Evolutionary conservation across 2,888 invertebrate species (phyloP).

Genomic region (Eutolmus rufibarbis): DNA sequence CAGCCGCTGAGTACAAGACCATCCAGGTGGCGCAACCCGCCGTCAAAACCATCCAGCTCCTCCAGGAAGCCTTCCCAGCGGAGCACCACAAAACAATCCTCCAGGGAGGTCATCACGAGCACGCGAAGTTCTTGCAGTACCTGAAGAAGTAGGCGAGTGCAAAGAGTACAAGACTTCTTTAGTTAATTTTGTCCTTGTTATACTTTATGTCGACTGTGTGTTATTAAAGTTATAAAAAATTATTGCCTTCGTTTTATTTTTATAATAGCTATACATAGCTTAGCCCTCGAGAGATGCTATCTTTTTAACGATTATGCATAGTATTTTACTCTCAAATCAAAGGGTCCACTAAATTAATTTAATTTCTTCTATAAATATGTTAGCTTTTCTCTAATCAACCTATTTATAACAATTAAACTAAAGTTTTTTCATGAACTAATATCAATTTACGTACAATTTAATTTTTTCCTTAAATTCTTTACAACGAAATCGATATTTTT

Average conservation of each 20-base stretch:
- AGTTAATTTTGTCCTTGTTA: slow-evolving; percentile 16
- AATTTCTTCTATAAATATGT: too few relatives aligned
- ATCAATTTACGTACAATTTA: not conserved
- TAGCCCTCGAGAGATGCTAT: too few relatives aligned
- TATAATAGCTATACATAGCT: not conserved
- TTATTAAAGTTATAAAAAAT: not conserved
- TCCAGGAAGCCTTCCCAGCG: slow-evolving; percentile 4
- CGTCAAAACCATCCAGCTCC: not conserved
- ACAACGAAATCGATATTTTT: too few relatives aligned
- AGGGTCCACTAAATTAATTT: not conserved
- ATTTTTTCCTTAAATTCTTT: too few relatives aligned
- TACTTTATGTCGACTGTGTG: slow-evolving; percentile 9
- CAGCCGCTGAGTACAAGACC: not conserved
- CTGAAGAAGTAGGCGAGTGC: slow-evolving; percentile 8
- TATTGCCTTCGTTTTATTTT: not conserved
- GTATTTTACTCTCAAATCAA: too few relatives aligned
- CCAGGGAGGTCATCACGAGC: not conserved
- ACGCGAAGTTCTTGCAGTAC: slow-evolving; percentile 7
- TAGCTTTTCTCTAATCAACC: too few relatives aligned
- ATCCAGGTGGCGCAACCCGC: slow-evolving; percentile 1
- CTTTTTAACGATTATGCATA: not conserved
- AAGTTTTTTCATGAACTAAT: not conserved
- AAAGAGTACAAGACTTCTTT: not conserved
- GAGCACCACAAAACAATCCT: slow-evolving; percentile 8
- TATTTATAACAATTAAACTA: too few relatives aligned